A percentile compares a stretch with the other conserved stretches of the same genome.
phyloP scores from a whole-genome alignment of 2,113 vertebrate species.

The Tragelaphus scriptus region DNA sequence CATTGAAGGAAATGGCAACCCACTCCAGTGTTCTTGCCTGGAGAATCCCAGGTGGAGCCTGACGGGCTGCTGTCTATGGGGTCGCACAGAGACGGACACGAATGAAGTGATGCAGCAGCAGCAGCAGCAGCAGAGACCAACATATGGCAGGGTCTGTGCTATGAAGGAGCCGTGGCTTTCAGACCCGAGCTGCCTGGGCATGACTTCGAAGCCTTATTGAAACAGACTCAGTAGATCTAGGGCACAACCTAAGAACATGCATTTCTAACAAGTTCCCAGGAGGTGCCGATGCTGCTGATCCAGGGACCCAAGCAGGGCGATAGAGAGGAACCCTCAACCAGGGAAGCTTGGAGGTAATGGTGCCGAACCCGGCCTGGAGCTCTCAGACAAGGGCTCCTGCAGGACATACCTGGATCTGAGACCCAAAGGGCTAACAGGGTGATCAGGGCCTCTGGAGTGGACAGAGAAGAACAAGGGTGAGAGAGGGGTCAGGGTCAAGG shows the following conservation, averaged over 20 bases:
- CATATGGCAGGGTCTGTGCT: not conserved
- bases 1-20: no score
- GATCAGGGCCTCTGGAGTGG: not conserved
- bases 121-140: no score
- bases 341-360: not conserved
- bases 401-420: not conserved
- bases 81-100: no score
- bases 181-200: not conserved
- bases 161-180: not conserved
- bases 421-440: not conserved
- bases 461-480: not conserved
- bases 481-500: not conserved
- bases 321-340: not conserved
- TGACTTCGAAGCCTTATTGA: not conserved
- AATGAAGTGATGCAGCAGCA: no score
- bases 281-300: not conserved
- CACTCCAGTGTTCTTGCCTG: no score
- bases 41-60: no score
- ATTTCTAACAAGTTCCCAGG: not conserved
- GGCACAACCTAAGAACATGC: not conserved
- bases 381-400: not conserved
- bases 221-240: not conserved
- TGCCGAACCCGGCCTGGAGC: not conserved
- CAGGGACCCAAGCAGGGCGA: not conserved
- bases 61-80: no score